phyloP scores from a whole-genome alignment of 2,797 vertebrate species.

The Danionella dracula region DNA sequence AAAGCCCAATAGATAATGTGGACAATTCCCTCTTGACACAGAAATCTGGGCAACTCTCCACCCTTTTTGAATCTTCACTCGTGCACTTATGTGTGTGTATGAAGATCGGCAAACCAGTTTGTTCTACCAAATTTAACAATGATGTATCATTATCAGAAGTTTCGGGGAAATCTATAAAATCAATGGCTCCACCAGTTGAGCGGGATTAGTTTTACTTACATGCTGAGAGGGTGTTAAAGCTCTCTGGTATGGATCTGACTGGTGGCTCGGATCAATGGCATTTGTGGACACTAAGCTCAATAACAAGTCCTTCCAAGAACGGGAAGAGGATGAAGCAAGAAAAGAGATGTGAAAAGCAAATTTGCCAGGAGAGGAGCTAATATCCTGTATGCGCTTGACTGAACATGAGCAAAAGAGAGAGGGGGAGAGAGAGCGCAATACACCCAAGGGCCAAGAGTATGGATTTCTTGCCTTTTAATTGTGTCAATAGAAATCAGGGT shows the following conservation, averaged over 20 bases:
- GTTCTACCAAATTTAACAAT: constrained; percentile 99
- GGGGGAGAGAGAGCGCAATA: constrained; percentile 16
- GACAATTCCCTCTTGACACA: neutral
- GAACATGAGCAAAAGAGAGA: constrained; percentile 59
- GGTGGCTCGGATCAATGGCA: constrained; percentile 98
- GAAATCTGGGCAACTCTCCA: neutral
- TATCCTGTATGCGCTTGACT: constrained; percentile 78
- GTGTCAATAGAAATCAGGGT: constrained; percentile 68
- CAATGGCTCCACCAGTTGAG: constrained; percentile 95
- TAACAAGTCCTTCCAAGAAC: constrained; percentile 95
- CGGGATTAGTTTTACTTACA: constrained; percentile 98
- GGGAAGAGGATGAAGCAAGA: constrained; percentile 78
- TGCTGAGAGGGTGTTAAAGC: constrained; percentile 95
- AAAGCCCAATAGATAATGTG: constrained; percentile 50
- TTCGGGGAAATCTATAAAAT: constrained; percentile 99
- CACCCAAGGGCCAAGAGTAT: constrained; percentile 44
- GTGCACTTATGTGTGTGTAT: neutral
- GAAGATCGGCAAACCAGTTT: constrained; percentile 99
- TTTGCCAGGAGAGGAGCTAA: constrained; percentile 96
- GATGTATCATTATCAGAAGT: constrained; percentile 99
- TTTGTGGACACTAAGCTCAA: constrained; percentile 99
- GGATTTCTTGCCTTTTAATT: constrained; percentile 65
- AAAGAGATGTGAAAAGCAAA: constrained; percentile 99
- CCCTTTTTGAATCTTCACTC: constrained; percentile 3
- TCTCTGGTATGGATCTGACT: constrained; percentile 95